Base-by-base conservation (phyloP, 2,113 vertebrate genomes). In the Melanerpes aurifrons region DNA sequence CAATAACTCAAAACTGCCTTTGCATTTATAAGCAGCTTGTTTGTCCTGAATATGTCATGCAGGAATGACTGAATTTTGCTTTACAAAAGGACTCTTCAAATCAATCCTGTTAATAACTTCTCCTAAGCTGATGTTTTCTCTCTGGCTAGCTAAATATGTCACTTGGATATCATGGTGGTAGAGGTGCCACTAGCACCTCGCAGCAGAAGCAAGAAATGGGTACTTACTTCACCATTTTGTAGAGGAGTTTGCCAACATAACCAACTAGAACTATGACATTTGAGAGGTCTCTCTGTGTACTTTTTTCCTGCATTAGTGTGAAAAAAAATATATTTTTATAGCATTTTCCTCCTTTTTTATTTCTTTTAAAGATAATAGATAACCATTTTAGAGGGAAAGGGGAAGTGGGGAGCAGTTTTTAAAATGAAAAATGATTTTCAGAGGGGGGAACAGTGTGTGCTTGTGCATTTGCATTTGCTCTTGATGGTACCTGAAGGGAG, bases 41-140 rank as follows among this genome's bases (percentile, higher is more conserved):
- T 87, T 92, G 77, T 79, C 74, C 90, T 86, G 87, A 92, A 90
- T 85, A 87, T 0, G 19, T 50, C 50, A 84, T 73, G n/a, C 10
- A 85, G 29, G 82, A 96, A 93, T 70, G 78, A 76, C 59, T 86
- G 54, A 82, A 59, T 82, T 87, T 93, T 89, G 7, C 72, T 81
- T 84, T 84, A 56, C 76, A 88, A 88, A 92, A 94, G 47, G 74
- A 17, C 31, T 85, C 45, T 87, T 90, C 56, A 62, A 56, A 88
- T 88, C 58, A 75, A 25, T 93, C 74, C 37, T 43, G 29, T 59
- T 82, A 86, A 92, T 89, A 87, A 22, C 56, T 59, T 83, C 40
- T 79, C 35, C 50, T 70, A 78, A 73, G 20, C 3, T 86, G 57
- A 86, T 86, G 24, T 13, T 26, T 94, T 90, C 28, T 90, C 29